Base-by-base conservation (phyloP, 2,888 invertebrate genomes). In the Thymelicus sylvestris region DNA sequence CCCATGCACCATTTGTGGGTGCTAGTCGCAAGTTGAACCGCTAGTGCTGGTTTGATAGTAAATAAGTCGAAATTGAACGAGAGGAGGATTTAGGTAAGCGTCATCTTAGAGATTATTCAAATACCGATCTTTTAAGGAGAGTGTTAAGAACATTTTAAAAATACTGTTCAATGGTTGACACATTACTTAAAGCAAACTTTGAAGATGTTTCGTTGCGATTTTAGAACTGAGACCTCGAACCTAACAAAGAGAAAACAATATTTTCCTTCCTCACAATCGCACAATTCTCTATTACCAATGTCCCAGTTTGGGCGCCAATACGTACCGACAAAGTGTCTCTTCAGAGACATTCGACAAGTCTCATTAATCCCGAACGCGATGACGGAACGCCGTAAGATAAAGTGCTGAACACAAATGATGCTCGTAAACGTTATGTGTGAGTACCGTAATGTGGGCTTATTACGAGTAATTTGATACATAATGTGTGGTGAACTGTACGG, bases 311-410 rank as follows among this genome's bases (percentile, higher is more conserved):
- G 38, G 8, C 62, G 13, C 52, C 48, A 47, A 24, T 67, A 60
- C 59, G 67, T 76, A 60, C 64, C 71, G 72, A 73, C 73, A 74
- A 74, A 76, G 71, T 74, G 70, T 61, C 66, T 67, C 75, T 73
- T 69, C 65, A 70, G 72, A 71, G 72, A 73, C 74, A 77, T 80
- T 80, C 80, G 81, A 80, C 80, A 79, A 77, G 78, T 72, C 65
- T 74, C 83, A 81, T 83, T 83, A 82, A 81, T 83, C 78, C 77
- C 70, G 74, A 75, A 78, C 76, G 68, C 73, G 74, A 75, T 75
- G 78, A 69, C 69, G 69, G 69, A 69, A 64, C 64, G 59, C 47
- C 48, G 64, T 50, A 38, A 69, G 64, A 69, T 69, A 69, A 69
- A 64, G 69, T 69, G 55, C 38, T 50, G 44, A 69, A 68, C 67